Conservation (phyloP, 2,113 vertebrate species). For the Sminthopsis crassicaudata region DNA sequence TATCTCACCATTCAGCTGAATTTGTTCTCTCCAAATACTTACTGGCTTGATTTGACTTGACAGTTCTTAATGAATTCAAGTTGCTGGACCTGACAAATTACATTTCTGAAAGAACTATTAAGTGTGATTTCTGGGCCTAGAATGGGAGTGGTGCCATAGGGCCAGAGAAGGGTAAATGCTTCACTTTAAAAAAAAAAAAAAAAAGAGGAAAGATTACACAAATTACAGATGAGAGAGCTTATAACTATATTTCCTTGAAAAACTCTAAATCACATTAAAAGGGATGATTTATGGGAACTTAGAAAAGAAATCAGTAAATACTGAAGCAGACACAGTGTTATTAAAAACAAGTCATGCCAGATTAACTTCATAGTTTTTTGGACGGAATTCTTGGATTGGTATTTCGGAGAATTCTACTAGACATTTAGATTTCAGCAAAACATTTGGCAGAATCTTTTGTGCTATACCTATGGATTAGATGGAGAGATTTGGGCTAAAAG, state of each 20-base stretch:
- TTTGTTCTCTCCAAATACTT: not conserved
- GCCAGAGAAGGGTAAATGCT: not conserved
- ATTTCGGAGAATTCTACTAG: not conserved
- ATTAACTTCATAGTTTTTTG: not conserved
- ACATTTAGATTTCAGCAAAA: not conserved
- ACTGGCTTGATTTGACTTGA: not conserved
- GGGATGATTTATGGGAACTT: not conserved
- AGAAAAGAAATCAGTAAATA: not conserved
- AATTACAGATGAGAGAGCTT: not conserved
- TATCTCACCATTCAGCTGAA: not conserved
- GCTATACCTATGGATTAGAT: not conserved
- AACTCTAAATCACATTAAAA: not conserved
- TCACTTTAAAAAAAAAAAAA: not conserved
- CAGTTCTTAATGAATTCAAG: not conserved
- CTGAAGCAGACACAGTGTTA: not conserved
- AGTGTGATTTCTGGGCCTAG: not conserved
- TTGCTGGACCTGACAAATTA: not conserved
- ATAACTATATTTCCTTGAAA: not conserved
- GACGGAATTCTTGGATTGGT: not conserved
- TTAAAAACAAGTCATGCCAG: not conserved
- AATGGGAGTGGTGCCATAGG: not conserved
- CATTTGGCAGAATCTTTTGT: not conserved
- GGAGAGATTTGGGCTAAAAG: not conserved
- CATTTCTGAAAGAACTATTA: not conserved
- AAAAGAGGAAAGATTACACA: not conserved